These are phyloP conservation scores for Apodemus speciosus DNA, from an alignment of 2,113 vertebrate species.

Conservation along the genomic window DNA sequence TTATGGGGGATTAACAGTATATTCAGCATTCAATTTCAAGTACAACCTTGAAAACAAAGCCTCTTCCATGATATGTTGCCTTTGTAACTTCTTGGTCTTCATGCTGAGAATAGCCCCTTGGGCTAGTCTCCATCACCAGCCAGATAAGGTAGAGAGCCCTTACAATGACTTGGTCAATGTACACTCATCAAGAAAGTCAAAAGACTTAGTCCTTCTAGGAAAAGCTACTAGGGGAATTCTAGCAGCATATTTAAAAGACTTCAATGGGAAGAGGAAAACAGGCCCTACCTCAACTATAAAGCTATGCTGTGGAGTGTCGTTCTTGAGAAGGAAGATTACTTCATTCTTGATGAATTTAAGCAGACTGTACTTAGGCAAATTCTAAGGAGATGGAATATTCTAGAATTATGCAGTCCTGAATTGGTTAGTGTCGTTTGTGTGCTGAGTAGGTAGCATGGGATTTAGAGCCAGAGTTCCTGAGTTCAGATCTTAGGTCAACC, in stretches of 20 bases:
- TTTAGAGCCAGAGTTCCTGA: background rate
- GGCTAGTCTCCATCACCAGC: background rate
- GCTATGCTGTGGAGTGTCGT: background rate
- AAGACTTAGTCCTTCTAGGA: background rate
- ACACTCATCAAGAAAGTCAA: background rate
- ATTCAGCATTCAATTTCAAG: background rate
- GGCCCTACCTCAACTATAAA: background rate
- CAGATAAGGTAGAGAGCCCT: background rate
- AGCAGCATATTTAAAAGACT: background rate
- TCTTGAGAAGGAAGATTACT: background rate
- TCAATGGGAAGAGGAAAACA: background rate
- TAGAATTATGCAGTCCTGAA: background rate
- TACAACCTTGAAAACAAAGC: background rate
- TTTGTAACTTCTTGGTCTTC: background rate
- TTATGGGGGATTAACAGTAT: background rate
- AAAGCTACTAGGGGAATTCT: background rate
- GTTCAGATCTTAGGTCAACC: constrained; percentile 8
- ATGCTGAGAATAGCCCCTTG: background rate
- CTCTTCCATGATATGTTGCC: background rate
- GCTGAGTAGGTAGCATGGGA: background rate
- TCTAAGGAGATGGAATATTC: constrained; percentile 22
- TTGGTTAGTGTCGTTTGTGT: background rate
- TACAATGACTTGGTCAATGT: background rate
- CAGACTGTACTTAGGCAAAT: background rate
- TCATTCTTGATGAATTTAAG: constrained; percentile 19